A percentile compares a stretch with the other conserved stretches of the same genome.
These are phyloP conservation scores for Chloropsis cyanopogon DNA, from an alignment of 2,113 vertebrate genomes.

Conservation along the genomic window DNA sequence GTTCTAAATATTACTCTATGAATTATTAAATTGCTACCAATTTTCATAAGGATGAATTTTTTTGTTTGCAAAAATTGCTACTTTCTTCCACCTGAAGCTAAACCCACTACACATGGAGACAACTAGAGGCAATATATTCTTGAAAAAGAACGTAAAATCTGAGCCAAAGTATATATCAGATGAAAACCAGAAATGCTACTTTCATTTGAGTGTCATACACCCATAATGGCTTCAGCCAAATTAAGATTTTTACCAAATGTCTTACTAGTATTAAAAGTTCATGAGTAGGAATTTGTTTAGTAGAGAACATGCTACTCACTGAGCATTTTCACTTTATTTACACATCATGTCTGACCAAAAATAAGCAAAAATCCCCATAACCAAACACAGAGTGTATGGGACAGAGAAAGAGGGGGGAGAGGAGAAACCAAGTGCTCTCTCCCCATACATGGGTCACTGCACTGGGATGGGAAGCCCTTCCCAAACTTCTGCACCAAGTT, in stretches of 20 bases:
- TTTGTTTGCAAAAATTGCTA: constrained; percentile 55
- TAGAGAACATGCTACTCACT: background rate
- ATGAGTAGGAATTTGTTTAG: background rate
- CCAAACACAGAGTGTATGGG: background rate
- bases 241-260: constrained; percentile 15
- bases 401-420: background rate
- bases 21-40: constrained; percentile 70
- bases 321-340: background rate
- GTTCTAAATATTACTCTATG: constrained; percentile 69
- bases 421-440: background rate
- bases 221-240: background rate
- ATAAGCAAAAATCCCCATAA: background rate
- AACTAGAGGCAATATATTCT: background rate
- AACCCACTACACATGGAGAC: background rate
- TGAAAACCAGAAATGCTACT: constrained; percentile 2
- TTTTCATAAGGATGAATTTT: constrained; percentile 28
- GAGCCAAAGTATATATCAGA: background rate
- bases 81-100: constrained; percentile 28
- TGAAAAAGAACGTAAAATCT: background rate
- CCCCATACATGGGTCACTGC: background rate
- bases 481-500: background rate
- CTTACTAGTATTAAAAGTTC: constrained; percentile 40
- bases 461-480: background rate
- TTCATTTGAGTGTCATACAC: background rate
- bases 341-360: background rate